These are phyloP conservation scores for Netelia virgata DNA, from an alignment of 2,888 invertebrate genomes.

Conservation along the genomic window DNA sequence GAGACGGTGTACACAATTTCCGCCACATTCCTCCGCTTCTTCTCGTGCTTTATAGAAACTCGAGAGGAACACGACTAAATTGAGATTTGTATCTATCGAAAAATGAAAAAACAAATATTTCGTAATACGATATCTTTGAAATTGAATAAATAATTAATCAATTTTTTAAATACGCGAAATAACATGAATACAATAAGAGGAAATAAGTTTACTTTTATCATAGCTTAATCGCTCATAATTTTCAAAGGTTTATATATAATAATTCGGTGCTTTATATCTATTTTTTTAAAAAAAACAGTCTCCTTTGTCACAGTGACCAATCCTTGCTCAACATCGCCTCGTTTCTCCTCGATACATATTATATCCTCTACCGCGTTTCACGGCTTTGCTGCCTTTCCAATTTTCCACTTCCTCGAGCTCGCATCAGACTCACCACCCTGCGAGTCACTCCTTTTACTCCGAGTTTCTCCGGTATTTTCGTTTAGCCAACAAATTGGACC, in stretches of 20 bases:
- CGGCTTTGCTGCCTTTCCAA: slow-evolving; percentile 71
- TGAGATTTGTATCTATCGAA: not conserved
- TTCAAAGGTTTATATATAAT: no score
- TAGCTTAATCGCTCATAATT: no score
- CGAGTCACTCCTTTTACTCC: slow-evolving; percentile 63
- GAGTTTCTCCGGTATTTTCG: slow-evolving; percentile 77
- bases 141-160: no score
- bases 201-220: no score
- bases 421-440: slow-evolving; percentile 32
- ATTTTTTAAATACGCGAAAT: no score
- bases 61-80: not conserved
- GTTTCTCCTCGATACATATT: slow-evolving; percentile 3
- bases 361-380: slow-evolving; percentile 34
- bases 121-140: no score
- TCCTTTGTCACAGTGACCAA: not conserved
- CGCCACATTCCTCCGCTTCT: slow-evolving; percentile 22
- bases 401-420: slow-evolving; percentile 70
- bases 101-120: not conserved
- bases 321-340: slow-evolving; percentile 21
- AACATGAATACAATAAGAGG: no score
- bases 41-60: not conserved
- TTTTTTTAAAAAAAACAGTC: not conserved
- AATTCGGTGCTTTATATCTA: no score
- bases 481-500: slow-evolving; percentile 81
- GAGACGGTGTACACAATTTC: slow-evolving; percentile 9